These are phyloP conservation scores for Plemyria rubiginata DNA, from an alignment of 2,888 invertebrate species.

Conservation along the genomic window DNA sequence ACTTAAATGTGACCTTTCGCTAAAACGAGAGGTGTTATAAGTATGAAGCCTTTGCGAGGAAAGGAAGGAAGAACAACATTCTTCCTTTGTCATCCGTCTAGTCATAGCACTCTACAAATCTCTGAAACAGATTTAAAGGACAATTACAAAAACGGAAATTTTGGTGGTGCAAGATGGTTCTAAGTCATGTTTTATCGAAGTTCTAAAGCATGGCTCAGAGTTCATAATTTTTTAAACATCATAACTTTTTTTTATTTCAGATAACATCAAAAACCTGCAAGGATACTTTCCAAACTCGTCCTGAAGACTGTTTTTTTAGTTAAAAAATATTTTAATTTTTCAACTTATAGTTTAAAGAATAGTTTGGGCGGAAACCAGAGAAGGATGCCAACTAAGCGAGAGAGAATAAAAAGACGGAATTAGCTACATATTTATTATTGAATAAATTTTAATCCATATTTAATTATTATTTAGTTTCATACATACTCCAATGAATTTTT, in stretches of 20 bases:
- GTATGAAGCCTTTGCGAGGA: too few relatives aligned
- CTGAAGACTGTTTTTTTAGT: constrained; percentile 78
- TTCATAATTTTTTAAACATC: background rate
- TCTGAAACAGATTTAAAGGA: too few relatives aligned
- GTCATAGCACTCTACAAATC: too few relatives aligned
- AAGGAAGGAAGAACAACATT: too few relatives aligned
- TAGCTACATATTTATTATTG: constrained; percentile 69
- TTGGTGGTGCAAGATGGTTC: too few relatives aligned
- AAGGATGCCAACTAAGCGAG: constrained; percentile 77
- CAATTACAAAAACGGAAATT: too few relatives aligned
- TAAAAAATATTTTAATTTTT: constrained; percentile 62
- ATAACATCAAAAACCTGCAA: constrained; percentile 73
- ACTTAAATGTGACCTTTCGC: too few relatives aligned
- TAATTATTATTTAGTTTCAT: constrained; percentile 50
- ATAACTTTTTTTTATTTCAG: constrained; percentile 60
- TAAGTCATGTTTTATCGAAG: too few relatives aligned
- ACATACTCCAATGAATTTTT: constrained; percentile 42
- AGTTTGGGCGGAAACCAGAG: constrained; percentile 52
- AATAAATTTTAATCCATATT: constrained; percentile 64
- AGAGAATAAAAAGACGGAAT: constrained; percentile 83
- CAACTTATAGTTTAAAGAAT: constrained; percentile 62
- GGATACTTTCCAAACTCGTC: constrained; percentile 80
- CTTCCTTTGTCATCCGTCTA: too few relatives aligned
- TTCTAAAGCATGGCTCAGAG: too few relatives aligned
- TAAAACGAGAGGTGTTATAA: too few relatives aligned